Evolutionary conservation across 2,888 invertebrate species (phyloP).

Genomic region (Athrips mouffetella): DNA sequence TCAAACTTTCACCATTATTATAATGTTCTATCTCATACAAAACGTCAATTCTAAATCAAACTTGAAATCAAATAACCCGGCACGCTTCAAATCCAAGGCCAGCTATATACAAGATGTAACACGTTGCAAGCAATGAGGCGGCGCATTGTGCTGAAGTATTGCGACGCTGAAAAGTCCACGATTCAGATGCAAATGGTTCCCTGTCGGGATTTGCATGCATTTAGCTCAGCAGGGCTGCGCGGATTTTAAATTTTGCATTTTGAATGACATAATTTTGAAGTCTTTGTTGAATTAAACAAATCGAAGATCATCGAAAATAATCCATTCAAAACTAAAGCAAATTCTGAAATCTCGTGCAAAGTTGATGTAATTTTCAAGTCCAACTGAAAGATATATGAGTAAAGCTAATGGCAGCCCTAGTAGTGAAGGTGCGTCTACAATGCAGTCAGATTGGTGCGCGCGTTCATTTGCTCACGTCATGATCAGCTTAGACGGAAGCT

Average conservation of each 20-base stretch:
- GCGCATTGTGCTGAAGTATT: slow-evolving; percentile 14
- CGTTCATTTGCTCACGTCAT: slow-evolving; percentile 3
- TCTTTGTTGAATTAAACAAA: too few species aligned
- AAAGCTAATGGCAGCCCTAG: background rate
- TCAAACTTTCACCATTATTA: too few species aligned
- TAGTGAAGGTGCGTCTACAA: background rate
- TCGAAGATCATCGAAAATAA: too few species aligned
- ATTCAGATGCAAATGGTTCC: slow-evolving; percentile 28
- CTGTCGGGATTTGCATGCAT: slow-evolving; percentile 21
- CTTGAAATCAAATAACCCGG: background rate
- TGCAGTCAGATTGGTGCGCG: slow-evolving; percentile 2
- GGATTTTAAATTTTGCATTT: background rate
- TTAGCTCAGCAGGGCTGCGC: slow-evolving; percentile 16
- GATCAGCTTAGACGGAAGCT: background rate
- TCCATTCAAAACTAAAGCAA: too few species aligned
- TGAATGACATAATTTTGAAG: background rate
- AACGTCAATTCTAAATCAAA: background rate
- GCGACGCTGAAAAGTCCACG: slow-evolving; percentile 20
- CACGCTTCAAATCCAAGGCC: too few species aligned
- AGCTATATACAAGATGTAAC: slow-evolving; percentile 1
- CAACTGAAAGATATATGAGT: background rate
- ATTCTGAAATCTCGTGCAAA: too few species aligned
- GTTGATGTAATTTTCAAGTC: background rate
- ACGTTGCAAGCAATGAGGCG: slow-evolving; percentile 6
- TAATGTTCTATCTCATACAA: background rate